Conservation (phyloP, 2,797 vertebrate genomes). For the Tenualosa ilisha region DNA sequence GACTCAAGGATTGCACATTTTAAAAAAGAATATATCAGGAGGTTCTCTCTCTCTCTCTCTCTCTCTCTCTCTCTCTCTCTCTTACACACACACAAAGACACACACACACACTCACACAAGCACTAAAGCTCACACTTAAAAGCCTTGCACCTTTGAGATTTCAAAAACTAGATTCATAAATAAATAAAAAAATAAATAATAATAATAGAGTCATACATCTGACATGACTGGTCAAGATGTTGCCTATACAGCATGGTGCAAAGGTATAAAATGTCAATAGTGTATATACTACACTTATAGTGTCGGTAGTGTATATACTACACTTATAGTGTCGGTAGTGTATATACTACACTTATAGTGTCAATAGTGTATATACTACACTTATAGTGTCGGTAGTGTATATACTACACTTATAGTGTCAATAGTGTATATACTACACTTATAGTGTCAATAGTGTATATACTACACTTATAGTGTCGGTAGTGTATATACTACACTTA, state of each 20-base stretch:
- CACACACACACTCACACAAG: conserved; percentile 6
- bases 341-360: no score
- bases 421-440: no score
- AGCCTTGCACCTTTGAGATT: neutral
- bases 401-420: no score
- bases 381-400: no score
- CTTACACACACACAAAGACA: conserved; percentile 27
- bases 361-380: no score
- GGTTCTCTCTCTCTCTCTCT: neutral
- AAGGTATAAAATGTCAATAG: no score
- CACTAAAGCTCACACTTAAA: neutral
- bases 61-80: conserved; percentile 11
- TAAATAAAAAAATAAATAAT: neutral
- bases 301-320: no score
- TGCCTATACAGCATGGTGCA: neutral
- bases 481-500: no score
- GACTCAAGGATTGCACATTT: conserved; percentile 47
- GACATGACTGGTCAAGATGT: neutral
- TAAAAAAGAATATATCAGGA: conserved; percentile 49
- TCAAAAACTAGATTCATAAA: neutral
- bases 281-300: no score
- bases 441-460: no score
- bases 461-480: no score
- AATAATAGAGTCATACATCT: neutral
- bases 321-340: no score